A percentile compares a stretch with the other conserved stretches of the same genome.
Evolutionary conservation across 2,888 invertebrate species (phyloP).

Genomic region (Slavum lentiscoides): DNA sequence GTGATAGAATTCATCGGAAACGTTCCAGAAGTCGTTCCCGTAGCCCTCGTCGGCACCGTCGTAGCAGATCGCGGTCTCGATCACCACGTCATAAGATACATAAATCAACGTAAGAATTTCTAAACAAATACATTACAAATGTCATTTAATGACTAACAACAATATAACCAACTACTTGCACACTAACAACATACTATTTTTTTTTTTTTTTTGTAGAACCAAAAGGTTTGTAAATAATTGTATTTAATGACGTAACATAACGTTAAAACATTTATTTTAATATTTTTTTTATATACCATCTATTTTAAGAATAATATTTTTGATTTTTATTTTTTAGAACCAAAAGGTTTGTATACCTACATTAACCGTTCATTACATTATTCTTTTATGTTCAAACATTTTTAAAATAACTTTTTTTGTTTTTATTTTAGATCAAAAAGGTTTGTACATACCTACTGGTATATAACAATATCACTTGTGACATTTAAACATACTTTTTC

Average conservation of each 20-base stretch:
- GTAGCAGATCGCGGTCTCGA: constrained; percentile 70
- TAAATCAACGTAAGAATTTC: constrained; percentile 46
- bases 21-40: constrained; percentile 67
- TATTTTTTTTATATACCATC: not conserved
- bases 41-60: constrained; percentile 65
- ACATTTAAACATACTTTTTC: not conserved
- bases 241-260: not conserved
- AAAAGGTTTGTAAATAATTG: constrained; percentile 23
- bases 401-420: constrained; percentile 4
- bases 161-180: not conserved
- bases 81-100: constrained; percentile 48
- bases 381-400: not conserved
- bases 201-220: constrained; percentile 11
- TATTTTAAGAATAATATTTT: not conserved
- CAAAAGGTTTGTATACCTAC: constrained; percentile 22
- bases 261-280: not conserved
- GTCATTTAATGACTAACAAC: no score
- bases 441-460: not conserved
- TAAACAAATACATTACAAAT: not conserved
- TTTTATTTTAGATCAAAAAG: constrained; percentile 28
- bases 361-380: not conserved
- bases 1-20: constrained; percentile 63
- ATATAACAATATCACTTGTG: not conserved
- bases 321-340: not conserved
- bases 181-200: not conserved